Base-by-base conservation (phyloP, 2,888 invertebrate species). In the Vannuccia rotundouncinata region DNA sequence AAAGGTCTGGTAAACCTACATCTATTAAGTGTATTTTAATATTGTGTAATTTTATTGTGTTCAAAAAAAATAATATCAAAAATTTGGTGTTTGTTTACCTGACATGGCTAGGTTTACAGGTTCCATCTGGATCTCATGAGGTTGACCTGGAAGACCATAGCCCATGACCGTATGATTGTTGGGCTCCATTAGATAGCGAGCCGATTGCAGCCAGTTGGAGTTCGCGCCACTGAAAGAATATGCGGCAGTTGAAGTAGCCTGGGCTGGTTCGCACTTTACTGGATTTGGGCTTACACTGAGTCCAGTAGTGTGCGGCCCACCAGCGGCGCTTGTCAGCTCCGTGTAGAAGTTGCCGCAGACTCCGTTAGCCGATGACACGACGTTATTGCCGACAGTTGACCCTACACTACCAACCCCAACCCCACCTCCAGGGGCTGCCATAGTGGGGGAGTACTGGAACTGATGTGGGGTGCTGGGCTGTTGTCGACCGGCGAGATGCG, bases 31-130 rank as follows among this genome's bases (percentile, higher is more conserved):
- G n/a, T n/a, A n/a, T n/a, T n/a, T n/a, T n/a, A n/a, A n/a, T n/a
- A n/a, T n/a, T n/a, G n/a, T n/a, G n/a, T n/a, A n/a, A n/a, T n/a
- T n/a, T n/a, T n/a, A n/a, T n/a, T n/a, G n/a, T n/a, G n/a, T n/a
- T n/a, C n/a, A n/a, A n/a, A n/a, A n/a, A n/a, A n/a, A n/a, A n/a
- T n/a, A n/a, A n/a, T n/a, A n/a, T n/a, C n/a, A n/a, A n/a, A n/a
- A n/a, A n/a, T n/a, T n/a, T n/a, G n/a, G n/a, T n/a, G n/a, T n/a
- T n/a, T 45, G 25, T 66, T 75, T 31, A 75, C 75, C 75, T 75
- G 75, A 75, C 22, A 75, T 31, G 30, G 75, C 75, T 2, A 75
- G 31, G 75, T 75, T 75, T 1, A 75, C 75, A 22, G 75, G 75
- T 28, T 75, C 75, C 66, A 66, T 66, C 25, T 66, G 66, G 5